A percentile compares a stretch with the other conserved stretches of the same genome.
Evolutionary conservation across 2,797 vertebrate genomes (phyloP).

Genomic region (Odontamblyopus rebecca): DNA sequence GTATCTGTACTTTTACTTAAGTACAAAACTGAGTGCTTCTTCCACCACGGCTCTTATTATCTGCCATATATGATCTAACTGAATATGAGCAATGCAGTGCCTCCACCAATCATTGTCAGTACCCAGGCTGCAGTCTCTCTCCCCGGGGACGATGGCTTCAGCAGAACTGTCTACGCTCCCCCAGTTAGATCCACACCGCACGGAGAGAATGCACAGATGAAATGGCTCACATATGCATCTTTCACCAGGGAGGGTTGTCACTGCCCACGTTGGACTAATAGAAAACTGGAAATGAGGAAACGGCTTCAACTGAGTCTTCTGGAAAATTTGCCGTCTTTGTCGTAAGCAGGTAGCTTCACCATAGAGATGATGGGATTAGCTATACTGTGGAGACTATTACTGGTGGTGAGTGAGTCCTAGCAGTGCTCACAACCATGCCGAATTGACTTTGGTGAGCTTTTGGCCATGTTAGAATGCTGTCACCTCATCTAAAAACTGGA

Average conservation of each 20-base stretch:
- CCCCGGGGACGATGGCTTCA: conserved; percentile 42
- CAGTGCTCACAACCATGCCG: too few relatives aligned
- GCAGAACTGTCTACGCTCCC: conserved; percentile 43
- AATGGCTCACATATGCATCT: conserved; percentile 38
- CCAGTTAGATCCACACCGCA: conserved; percentile 33
- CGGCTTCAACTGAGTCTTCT: background rate
- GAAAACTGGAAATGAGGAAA: background rate
- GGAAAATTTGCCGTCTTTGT: background rate
- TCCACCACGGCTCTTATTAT: conserved; percentile 13
- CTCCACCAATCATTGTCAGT: conserved; percentile 48
- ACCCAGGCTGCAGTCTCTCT: conserved; percentile 20
- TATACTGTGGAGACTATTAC: too few relatives aligned
- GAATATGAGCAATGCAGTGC: conserved; percentile 23
- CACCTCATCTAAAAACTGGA: too few relatives aligned
- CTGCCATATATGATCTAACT: conserved; percentile 23
- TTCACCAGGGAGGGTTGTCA: conserved; percentile 29
- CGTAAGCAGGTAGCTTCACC: background rate
- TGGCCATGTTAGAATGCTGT: too few relatives aligned
- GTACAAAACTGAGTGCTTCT: too few relatives aligned
- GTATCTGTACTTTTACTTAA: too few relatives aligned
- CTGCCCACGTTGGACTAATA: background rate
- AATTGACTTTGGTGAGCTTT: too few relatives aligned
- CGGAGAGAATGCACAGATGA: conserved; percentile 34
- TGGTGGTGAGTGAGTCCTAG: too few relatives aligned
- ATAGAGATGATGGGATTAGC: background rate